Conservation (phyloP, 2,888 invertebrate species). For the Diarsia brunnea region DNA sequence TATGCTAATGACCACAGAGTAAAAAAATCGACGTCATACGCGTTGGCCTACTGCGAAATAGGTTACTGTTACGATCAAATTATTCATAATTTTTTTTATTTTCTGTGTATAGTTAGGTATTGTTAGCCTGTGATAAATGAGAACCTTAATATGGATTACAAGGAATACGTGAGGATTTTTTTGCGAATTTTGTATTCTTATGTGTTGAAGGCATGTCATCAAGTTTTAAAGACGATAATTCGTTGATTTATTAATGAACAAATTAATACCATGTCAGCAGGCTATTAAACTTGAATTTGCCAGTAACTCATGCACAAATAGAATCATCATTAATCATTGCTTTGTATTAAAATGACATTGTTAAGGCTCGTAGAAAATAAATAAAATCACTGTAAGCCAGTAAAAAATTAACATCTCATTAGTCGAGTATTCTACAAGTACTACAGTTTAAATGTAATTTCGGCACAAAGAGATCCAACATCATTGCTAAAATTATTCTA, state of each 20-base stretch:
- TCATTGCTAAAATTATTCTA: not conserved
- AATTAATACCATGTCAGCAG: not conserved
- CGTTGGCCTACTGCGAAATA: constrained; percentile 34
- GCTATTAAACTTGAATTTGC: constrained; percentile 6
- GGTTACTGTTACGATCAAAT: constrained; percentile 32
- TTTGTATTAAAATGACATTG: not conserved
- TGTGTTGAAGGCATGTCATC: not conserved
- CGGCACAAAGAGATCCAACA: not conserved
- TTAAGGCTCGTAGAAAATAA: not conserved
- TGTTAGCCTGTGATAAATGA: constrained; percentile 28
- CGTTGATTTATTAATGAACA: constrained; percentile 30
- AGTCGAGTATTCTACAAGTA: not conserved
- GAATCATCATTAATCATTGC: not conserved
- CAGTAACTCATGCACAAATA: not conserved
- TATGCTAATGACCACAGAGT: constrained; percentile 43
- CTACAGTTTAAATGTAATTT: not conserved
- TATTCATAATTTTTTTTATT: constrained; percentile 18
- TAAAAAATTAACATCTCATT: not conserved
- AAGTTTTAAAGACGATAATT: constrained; percentile 3
- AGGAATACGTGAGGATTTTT: not conserved
- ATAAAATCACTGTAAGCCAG: not conserved
- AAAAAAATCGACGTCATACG: constrained; percentile 21
- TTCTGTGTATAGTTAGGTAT: not conserved
- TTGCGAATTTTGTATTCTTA: not conserved
- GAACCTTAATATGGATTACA: not conserved